Conservation (phyloP, 30 jellyfish, hydroid and myxozoan species). For the Pelagia noctiluca region DNA sequence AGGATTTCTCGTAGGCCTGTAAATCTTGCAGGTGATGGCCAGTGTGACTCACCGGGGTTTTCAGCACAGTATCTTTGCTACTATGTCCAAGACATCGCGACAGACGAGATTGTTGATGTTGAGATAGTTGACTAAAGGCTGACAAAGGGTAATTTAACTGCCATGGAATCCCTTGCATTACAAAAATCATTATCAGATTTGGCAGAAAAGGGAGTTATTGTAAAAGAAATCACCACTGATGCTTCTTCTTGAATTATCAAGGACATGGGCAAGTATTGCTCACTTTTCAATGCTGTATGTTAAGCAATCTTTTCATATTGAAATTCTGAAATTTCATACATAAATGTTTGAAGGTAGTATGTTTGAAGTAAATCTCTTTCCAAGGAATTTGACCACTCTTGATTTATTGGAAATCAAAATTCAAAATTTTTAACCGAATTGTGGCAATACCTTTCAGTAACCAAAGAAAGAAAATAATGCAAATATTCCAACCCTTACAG, state of each 20-base stretch:
- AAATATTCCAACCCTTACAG: too few species aligned
- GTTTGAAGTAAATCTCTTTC: neutral
- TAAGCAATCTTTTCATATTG: neutral
- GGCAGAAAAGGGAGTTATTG: constrained; percentile 5
- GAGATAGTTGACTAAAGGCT: constrained; percentile 5
- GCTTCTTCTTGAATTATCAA: constrained; percentile 16
- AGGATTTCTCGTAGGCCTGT: neutral
- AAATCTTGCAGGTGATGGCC: constrained; percentile 6
- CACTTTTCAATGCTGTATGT: neutral
- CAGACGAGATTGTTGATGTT: constrained; percentile 3
- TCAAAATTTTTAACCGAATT: too few species aligned
- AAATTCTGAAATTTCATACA: neutral
- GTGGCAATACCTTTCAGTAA: too few species aligned
- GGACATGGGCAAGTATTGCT: constrained; percentile 17
- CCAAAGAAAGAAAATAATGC: too few species aligned
- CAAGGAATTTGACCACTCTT: too few species aligned
- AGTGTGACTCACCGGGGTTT: constrained; percentile 7
- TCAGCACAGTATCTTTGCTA: neutral
- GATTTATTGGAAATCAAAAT: too few species aligned
- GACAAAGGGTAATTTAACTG: constrained; percentile 5
- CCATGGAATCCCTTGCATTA: constrained; percentile 6
- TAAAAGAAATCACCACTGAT: constrained; percentile 13
- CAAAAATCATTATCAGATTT: neutral
- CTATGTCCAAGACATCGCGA: neutral
- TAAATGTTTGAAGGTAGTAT: too few species aligned